phyloP scores from a whole-genome alignment of 2,888 invertebrate genomes.

The Resseliella maxima region DNA sequence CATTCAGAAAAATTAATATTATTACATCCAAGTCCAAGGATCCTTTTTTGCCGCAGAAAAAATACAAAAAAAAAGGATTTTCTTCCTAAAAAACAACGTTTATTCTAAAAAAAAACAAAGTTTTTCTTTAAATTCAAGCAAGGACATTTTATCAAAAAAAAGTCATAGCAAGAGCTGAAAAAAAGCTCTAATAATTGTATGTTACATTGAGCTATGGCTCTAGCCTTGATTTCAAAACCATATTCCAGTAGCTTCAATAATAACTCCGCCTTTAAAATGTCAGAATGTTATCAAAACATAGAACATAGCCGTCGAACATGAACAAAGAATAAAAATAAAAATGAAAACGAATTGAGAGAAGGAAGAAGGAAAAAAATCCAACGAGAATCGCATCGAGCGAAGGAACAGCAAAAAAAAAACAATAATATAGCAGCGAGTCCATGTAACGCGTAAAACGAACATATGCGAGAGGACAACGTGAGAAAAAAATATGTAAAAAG shows the following conservation, averaged over 20 bases:
- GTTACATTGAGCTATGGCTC: neutral
- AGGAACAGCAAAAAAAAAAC: neutral
- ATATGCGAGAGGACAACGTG: slow-evolving; percentile 15
- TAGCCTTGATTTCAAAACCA: slow-evolving; percentile 19
- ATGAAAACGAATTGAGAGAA: slow-evolving; percentile 27
- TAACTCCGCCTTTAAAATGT: slow-evolving; percentile 56
- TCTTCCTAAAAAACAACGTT: too few relatives aligned
- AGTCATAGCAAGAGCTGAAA: neutral
- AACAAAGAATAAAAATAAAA: slow-evolving; percentile 36
- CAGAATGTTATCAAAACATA: slow-evolving; percentile 55
- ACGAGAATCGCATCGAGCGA: neutral
- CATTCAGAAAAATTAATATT: too few relatives aligned
- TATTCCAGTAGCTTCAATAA: slow-evolving; percentile 44
- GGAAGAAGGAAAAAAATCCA: too few relatives aligned
- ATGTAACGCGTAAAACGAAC: neutral
- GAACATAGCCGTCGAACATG: slow-evolving; percentile 22
- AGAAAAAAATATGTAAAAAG: neutral
- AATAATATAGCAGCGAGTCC: neutral
- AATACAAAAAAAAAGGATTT: too few relatives aligned
- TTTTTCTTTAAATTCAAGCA: neutral
- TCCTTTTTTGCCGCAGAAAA: too few relatives aligned
- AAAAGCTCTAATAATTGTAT: neutral
- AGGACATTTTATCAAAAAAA: neutral
- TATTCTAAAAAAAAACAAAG: too few relatives aligned
- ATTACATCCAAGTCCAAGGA: too few relatives aligned